Base-by-base conservation (phyloP, 2,113 vertebrate species). In the Chionomys nivalis region DNA sequence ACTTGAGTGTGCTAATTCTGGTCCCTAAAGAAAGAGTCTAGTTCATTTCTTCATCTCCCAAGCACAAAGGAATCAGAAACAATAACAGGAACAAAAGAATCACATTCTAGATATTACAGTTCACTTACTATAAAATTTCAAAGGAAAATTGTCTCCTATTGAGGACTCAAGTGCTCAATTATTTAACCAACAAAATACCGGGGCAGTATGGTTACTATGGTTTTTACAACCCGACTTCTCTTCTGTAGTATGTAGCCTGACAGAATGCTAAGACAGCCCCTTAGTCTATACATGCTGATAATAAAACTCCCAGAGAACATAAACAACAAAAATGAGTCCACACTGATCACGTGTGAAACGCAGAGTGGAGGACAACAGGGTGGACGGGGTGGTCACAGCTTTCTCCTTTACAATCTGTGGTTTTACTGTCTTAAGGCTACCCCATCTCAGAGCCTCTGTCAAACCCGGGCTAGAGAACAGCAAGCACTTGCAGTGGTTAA, bases 61-160 rank as follows among this genome's bases (percentile, higher is more conserved):
- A 49, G 72, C 42, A 87, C 63, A 89, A 17, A 66, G 31, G 87
- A 44, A 83, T 87, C 36, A 96, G 91, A 89, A 89, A 94, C 66
- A 89, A 0, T 13, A 95, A 90, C 58, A 94, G 76, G 24, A 89
- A 78, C 65, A 93, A 96, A 91, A 82, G 70, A 90, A 72, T 63
- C 39, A 47, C 3, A 78, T 26, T 4, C n/a, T 19, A 76, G 87
- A 86, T 26, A 66, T 68, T 77, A 91, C 52, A 78, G 65, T 66
- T 90, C 94, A 90, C 44, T 72, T 86, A 70, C 90, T 33, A 19
- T 14, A 66, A 75, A 44, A 26, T 63, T 96, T 81, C 65, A 78
- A 77, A 86, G 92, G 72, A 92, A 87, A 88, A 3, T 66, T 82
- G 72, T 44, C 86, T 92, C 44, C 78, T 86, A 86, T 42, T 42